Percentiles rank a stretch among this genome's conserved stretches.
Evolutionary conservation across 2,888 invertebrate species (phyloP).

Genomic region (Trachelus stipa): DNA sequence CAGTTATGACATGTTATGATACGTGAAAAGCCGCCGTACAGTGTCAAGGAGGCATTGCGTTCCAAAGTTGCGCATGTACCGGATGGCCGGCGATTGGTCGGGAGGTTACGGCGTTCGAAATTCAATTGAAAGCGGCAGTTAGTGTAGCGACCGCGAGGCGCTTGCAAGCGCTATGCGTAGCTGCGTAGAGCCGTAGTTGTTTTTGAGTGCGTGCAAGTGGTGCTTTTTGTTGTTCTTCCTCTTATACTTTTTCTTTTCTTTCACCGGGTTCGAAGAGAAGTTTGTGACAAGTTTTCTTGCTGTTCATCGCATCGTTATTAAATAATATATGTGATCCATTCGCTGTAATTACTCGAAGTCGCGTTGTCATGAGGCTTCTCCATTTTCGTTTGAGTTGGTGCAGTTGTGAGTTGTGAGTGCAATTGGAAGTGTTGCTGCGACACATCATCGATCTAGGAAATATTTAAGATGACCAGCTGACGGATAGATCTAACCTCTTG

Average conservation of each 20-base stretch:
- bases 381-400: conserved; percentile 9
- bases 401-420: conserved; percentile 25
- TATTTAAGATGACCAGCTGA: conserved; percentile 51
- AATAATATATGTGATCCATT: neutral
- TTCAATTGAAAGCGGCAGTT: conserved; percentile 60
- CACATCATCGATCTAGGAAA: conserved; percentile 28
- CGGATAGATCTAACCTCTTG: conserved; percentile 49
- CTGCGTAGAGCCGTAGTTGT: conserved; percentile 48
- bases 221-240: neutral
- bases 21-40: conserved; percentile 3
- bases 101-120: conserved; percentile 48
- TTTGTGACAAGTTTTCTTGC: neutral
- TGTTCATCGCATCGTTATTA: neutral
- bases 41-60: conserved; percentile 39
- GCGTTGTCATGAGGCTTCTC: neutral
- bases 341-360: neutral
- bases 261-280: neutral
- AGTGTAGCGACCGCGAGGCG: conserved; percentile 61
- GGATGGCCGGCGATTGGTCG: conserved; percentile 18
- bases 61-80: conserved; percentile 21
- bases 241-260: neutral
- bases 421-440: conserved; percentile 14
- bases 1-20: neutral
- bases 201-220: conserved; percentile 29
- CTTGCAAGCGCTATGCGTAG: conserved; percentile 53